Evolutionary conservation across 2,113 vertebrate species (phyloP), one percentile per base, ranked within the genome.

Genomic region (Parus major): DNA sequence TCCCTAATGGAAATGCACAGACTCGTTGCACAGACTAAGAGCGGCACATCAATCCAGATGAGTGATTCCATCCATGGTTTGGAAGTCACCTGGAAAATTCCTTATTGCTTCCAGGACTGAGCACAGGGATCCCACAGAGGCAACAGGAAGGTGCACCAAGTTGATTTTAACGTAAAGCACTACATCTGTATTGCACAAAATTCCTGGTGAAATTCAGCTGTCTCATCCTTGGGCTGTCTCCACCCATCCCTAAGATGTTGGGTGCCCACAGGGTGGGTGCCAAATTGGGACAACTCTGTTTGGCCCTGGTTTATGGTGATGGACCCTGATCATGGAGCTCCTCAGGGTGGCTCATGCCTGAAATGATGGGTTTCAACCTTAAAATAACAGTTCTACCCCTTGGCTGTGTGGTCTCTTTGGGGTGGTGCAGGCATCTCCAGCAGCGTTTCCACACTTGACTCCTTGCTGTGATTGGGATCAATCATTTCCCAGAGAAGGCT

Each of bases 391-490:
- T 5, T 84, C 70, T 70, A 14, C 17, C 36, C 44, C 27, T 46
- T 1, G 0, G 10, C 33, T 24, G 1, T 39, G 29, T 41, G 36
- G 15, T 55, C 7, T 24, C 52, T 11, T 15, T 52, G 55, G 42
- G 21, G 35, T 36, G 50, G 20, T 23, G 42, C 29, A 29, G 55
- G 23, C 8, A 25, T 8, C 60, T 78, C 50, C 59, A 36, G 11
- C 56, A 65, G 1, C 0, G 0, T 20, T 61, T 53, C 61, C 52
- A 49, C 12, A 15, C 36, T 44, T 47, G 5, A 2, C 29, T 13
- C 36, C 31, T 53, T 7, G 2, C 16, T 50, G n/a, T 17, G n/a
- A 23, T 0, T 23, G 25, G 23, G 29, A 47, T 5, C 25, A 36
- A 25, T 15, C 0, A 0, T 29, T 42, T 39, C 10, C 57, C 57